Conservation (phyloP, 2,888 invertebrate species). For the Rapana venosa region DNA sequence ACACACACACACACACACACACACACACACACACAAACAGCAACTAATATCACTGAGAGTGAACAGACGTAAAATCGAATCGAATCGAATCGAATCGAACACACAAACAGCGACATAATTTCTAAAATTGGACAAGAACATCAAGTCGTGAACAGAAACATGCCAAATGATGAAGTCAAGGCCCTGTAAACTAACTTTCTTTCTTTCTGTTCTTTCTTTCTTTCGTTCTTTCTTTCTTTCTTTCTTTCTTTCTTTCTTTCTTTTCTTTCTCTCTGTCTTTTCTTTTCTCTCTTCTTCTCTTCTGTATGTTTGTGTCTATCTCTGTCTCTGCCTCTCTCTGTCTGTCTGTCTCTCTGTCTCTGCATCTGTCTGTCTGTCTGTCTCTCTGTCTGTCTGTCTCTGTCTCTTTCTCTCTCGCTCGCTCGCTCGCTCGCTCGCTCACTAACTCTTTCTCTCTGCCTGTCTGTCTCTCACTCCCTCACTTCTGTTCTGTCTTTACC, state of each 20-base stretch:
- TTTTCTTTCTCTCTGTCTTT: background rate
- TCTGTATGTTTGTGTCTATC: background rate
- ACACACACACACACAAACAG: too few relatives aligned
- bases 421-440: too few relatives aligned
- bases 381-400: background rate
- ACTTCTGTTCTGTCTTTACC: background rate
- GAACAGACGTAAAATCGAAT: too few relatives aligned
- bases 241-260: background rate
- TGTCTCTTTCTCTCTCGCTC: background rate
- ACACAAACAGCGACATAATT: too few relatives aligned
- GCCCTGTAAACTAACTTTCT: background rate
- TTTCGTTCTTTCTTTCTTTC: background rate
- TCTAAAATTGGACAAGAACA: too few relatives aligned
- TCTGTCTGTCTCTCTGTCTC: background rate
- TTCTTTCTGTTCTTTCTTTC: background rate
- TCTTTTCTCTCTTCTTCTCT: background rate
- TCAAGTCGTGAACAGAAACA: too few relatives aligned
- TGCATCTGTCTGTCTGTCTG: background rate
- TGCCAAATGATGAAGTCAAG: too few relatives aligned
- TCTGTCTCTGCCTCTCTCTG: background rate
- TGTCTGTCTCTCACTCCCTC: background rate
- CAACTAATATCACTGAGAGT: too few relatives aligned
- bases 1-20: too few relatives aligned
- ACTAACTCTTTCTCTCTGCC: background rate
- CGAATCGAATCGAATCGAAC: too few relatives aligned